Evolutionary conservation across 64 coral and sea anemone genomes (phyloP).

Genomic region (Platygyra sinensis): DNA sequence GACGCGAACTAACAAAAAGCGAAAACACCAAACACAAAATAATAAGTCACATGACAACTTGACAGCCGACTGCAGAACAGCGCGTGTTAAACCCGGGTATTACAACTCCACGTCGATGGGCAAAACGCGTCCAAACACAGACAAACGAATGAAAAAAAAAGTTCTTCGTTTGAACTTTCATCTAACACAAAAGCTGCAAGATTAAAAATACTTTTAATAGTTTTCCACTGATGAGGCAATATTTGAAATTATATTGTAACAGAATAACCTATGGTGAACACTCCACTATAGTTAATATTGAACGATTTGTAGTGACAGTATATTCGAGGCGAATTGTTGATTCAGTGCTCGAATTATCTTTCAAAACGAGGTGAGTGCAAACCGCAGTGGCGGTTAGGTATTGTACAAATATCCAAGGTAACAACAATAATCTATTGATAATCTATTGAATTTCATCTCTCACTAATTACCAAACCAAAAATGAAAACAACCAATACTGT

Average conservation of each 20-base stretch:
- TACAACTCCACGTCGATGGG: too few species aligned
- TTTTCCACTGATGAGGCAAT: not conserved
- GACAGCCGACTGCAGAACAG: too few species aligned
- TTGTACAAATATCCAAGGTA: not conserved
- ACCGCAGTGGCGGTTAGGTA: not conserved
- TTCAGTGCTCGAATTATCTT: not conserved
- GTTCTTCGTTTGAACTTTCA: too few species aligned
- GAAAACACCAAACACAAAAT: not conserved
- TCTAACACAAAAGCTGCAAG: too few species aligned
- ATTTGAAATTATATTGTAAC: conserved; percentile 14
- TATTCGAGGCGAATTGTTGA: not conserved
- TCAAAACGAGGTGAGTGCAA: not conserved
- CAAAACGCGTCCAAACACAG: too few species aligned
- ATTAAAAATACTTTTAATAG: too few species aligned
- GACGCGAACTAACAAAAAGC: conserved; percentile 11
- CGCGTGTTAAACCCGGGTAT: too few species aligned
- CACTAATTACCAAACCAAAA: not conserved
- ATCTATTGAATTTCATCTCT: not conserved
- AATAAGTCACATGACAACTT: not conserved
- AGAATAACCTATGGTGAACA: conserved; percentile 9
- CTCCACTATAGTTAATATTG: not conserved
- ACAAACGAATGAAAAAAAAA: too few species aligned
- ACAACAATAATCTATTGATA: not conserved
- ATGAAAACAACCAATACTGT: not conserved
- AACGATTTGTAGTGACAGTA: not conserved